Evolutionary conservation across 2,888 invertebrate species (phyloP).

Genomic region (Taphrorychus bicolor): DNA sequence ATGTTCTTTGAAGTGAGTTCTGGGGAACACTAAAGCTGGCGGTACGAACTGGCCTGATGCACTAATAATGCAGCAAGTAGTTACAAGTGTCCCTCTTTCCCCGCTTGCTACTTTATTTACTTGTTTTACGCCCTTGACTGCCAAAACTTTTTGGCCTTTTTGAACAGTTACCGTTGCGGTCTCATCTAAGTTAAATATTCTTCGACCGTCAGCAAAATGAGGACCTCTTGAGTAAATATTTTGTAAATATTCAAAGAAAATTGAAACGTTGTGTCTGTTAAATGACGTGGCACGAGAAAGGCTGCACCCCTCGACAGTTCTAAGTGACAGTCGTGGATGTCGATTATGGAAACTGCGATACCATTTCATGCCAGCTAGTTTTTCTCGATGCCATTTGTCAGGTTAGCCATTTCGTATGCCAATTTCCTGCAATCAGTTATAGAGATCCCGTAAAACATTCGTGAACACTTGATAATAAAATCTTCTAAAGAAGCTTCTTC

Average conservation of each 20-base stretch:
- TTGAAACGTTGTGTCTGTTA: constrained; percentile 38
- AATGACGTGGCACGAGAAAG: constrained; percentile 12
- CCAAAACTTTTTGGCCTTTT: constrained; percentile 36
- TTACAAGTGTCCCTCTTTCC: constrained; percentile 16
- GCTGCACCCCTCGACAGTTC: constrained; percentile 13
- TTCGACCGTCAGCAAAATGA: constrained; percentile 31
- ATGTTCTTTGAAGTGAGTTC: constrained; percentile 24
- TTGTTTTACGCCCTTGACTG: constrained; percentile 26
- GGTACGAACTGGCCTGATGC: constrained; percentile 10
- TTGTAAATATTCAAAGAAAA: constrained; percentile 37
- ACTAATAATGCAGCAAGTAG: constrained; percentile 19
- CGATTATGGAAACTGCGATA: constrained; percentile 17
- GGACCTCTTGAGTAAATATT: constrained; percentile 13
- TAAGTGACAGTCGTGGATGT: constrained; percentile 5
- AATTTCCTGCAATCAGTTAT: too few species aligned
- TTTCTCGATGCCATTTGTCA: too few species aligned
- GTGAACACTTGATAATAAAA: too few species aligned
- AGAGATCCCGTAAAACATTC: too few species aligned
- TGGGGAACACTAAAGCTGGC: not conserved
- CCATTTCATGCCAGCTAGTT: too few species aligned
- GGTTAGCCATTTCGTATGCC: too few species aligned
- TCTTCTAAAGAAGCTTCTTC: too few species aligned
- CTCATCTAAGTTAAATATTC: constrained; percentile 36
- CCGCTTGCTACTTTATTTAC: constrained; percentile 20
- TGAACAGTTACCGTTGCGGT: constrained; percentile 38